phyloP scores from a whole-genome alignment of 2,797 vertebrate genomes.

The Cirrhinus mrigala region DNA sequence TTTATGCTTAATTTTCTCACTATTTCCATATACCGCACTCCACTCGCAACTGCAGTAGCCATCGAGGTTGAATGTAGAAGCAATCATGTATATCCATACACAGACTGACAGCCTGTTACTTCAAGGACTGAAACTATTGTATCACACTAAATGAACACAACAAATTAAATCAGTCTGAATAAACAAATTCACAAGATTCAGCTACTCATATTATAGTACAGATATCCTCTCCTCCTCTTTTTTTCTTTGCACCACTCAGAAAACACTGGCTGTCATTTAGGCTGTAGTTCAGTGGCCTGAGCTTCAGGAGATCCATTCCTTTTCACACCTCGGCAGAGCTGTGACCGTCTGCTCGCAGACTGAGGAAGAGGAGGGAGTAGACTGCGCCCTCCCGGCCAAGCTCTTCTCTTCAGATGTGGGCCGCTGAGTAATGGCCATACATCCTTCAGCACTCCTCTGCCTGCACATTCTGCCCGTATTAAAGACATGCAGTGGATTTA shows the following conservation, averaged over 20 bases:
- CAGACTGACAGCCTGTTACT: not conserved
- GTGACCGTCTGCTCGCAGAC: conserved; percentile 53
- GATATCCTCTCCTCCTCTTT: not conserved
- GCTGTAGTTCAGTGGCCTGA: conserved; percentile 40
- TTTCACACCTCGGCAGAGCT: conserved; percentile 69
- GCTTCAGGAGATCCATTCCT: conserved; percentile 52
- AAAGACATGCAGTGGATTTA: conserved; percentile 81
- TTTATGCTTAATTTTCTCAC: not conserved
- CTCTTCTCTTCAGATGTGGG: conserved; percentile 75
- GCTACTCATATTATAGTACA: not conserved
- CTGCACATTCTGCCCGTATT: conserved; percentile 79
- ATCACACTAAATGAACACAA: not conserved
- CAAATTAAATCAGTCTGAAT: not conserved
- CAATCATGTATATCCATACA: not conserved
- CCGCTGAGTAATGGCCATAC: conserved; percentile 76
- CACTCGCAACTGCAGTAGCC: not conserved
- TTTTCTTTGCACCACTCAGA: not conserved
- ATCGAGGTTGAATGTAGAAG: not conserved
- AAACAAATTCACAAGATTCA: not conserved
- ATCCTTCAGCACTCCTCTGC: conserved; percentile 75
- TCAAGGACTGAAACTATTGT: not conserved
- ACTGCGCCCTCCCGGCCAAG: conserved; percentile 48
- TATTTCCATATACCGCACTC: not conserved
- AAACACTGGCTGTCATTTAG: conserved; percentile 44
- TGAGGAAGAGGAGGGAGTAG: conserved; percentile 52